Percentiles rank a stretch among this genome's conserved stretches.
These are phyloP conservation scores for Larimichthys crocea DNA, from an alignment of 2,113 vertebrate species.

Conservation along the genomic window DNA sequence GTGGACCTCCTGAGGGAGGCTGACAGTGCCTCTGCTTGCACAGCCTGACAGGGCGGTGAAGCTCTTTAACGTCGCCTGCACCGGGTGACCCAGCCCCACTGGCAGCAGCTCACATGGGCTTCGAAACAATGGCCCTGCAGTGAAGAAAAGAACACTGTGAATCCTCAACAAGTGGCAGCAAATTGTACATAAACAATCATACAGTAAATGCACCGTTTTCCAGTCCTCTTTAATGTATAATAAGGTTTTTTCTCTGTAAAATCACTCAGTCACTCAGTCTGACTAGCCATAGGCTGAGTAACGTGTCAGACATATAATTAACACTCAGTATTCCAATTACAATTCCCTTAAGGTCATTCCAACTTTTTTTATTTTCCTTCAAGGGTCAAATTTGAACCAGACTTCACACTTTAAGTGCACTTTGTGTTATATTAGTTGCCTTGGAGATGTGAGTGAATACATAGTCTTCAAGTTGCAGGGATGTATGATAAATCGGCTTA, in stretches of 20 bases:
- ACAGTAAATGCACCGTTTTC: not conserved
- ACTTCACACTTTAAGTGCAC: not conserved
- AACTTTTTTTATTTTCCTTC: not conserved
- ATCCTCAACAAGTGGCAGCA: not conserved
- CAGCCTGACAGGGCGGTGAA: constrained; percentile 93
- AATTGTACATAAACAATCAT: not conserved
- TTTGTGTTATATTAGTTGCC: not conserved
- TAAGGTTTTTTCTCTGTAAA: not conserved
- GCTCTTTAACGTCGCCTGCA: constrained; percentile 91
- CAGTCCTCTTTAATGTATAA: not conserved
- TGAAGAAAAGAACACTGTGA: not conserved
- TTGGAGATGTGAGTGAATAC: not conserved
- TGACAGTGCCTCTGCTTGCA: constrained; percentile 90
- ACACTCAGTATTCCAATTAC: not conserved
- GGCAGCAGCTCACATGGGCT: constrained; percentile 88
- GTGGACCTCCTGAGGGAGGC: constrained; percentile 91
- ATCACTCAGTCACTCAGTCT: not conserved
- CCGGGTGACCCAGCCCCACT: constrained; percentile 90
- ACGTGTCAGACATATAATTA: not conserved
- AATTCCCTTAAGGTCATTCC: not conserved
- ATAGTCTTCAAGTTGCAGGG: not conserved
- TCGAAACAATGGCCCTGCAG: constrained; percentile 85
- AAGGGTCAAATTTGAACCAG: constrained; percentile 8
- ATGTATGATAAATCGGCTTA: not conserved
- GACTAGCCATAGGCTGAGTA: not conserved